Conservation (phyloP, 2,797 vertebrate species). For the Chiroxiphia lanceolata region DNA sequence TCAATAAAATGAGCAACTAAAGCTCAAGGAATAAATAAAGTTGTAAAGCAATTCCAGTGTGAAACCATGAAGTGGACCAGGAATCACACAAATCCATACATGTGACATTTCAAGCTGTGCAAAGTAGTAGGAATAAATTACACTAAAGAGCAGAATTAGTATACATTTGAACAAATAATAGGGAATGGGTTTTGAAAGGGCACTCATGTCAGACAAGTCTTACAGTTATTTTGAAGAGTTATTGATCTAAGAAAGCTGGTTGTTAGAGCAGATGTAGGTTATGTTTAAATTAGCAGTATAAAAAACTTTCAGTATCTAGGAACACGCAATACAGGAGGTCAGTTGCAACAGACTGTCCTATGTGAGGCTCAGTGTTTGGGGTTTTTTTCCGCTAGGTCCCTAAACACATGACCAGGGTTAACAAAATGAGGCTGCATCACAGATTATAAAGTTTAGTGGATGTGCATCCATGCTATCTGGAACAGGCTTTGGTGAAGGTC, state of each 20-base stretch:
- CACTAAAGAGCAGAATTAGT: background rate
- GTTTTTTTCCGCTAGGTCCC: background rate
- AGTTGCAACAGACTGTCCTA: background rate
- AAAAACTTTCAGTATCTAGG: background rate
- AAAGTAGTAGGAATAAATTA: background rate
- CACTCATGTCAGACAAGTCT: background rate
- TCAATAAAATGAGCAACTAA: background rate
- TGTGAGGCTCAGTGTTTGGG: background rate
- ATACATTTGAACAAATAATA: background rate
- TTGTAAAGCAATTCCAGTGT: background rate
- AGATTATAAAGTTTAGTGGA: background rate
- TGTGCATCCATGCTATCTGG: background rate
- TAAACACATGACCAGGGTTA: background rate
- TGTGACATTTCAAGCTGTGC: background rate
- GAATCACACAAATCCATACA: background rate
- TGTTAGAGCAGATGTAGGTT: background rate
- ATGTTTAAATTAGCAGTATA: background rate
- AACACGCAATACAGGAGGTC: background rate
- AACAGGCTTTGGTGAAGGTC: background rate
- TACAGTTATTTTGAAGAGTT: background rate
- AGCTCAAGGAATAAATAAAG: background rate
- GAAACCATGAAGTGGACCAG: background rate
- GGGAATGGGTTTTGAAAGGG: background rate
- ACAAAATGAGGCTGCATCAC: background rate
- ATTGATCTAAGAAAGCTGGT: background rate